phyloP scores from a whole-genome alignment of 2,888 invertebrate genomes.

The Pedicia rivosa region DNA sequence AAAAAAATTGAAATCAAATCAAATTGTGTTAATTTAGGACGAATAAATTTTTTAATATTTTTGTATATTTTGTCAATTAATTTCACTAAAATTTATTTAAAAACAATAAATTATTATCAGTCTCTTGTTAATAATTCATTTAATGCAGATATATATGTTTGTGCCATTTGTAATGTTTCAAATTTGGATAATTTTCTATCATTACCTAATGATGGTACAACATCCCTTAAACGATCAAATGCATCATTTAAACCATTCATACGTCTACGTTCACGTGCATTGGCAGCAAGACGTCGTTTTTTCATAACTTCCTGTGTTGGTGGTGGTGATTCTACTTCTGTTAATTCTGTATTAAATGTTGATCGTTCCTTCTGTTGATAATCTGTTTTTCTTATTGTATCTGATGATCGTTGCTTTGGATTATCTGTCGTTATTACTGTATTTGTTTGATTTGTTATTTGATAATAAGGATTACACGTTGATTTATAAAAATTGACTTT shows the following conservation, averaged over 20 bases:
- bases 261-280: slow-evolving; percentile 52
- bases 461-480: no score
- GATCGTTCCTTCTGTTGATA: background rate
- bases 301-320: slow-evolving; percentile 32
- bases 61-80: background rate
- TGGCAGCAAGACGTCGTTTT: slow-evolving; percentile 49
- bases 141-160: slow-evolving; percentile 53
- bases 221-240: slow-evolving; percentile 41
- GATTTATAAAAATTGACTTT: no score
- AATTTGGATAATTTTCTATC: slow-evolving; percentile 58
- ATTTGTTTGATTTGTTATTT: no score
- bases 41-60: no score
- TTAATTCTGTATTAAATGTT: background rate
- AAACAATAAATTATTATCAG: background rate
- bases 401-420: background rate
- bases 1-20: no score
- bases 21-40: no score
- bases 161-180: slow-evolving; percentile 64
- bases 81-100: background rate
- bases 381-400: no score
- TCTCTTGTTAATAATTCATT: slow-evolving; percentile 37
- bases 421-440: no score
- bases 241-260: slow-evolving; percentile 62
- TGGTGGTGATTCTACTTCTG: background rate
- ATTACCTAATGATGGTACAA: slow-evolving; percentile 51